Conservation (phyloP, 64 coral and sea anemone species). For the Hydrozoanthus tunicans region DNA sequence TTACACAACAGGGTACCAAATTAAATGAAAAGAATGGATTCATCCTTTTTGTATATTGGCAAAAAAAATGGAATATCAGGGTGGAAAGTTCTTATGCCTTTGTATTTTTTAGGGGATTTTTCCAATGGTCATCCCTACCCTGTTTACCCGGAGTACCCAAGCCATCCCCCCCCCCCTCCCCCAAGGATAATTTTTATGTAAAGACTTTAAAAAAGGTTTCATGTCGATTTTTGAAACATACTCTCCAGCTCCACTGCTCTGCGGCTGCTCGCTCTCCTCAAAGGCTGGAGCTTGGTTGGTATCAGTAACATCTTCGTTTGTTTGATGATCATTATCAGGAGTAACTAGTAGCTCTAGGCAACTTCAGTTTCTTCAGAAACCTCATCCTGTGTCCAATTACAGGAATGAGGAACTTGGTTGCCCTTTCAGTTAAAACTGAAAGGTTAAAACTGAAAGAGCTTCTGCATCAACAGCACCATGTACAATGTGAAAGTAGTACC, state of each 20-base stretch:
- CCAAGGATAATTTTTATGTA: too few relatives aligned
- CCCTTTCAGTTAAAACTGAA: slow-evolving; percentile 29
- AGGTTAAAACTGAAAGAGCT: slow-evolving; percentile 34
- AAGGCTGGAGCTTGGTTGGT: not conserved
- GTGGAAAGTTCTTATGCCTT: too few relatives aligned
- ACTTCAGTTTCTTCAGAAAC: slow-evolving; percentile 51
- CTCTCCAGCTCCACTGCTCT: not conserved
- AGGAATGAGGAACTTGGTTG: slow-evolving; percentile 38
- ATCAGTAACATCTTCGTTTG: not conserved
- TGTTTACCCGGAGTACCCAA: too few relatives aligned
- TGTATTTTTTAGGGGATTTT: too few relatives aligned
- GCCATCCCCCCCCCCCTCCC: too few relatives aligned
- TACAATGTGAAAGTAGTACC: not conserved
- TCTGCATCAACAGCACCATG: slow-evolving; percentile 44
- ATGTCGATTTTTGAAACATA: too few relatives aligned
- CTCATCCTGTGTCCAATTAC: slow-evolving; percentile 61
- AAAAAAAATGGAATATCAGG: too few relatives aligned
- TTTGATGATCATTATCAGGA: not conserved
- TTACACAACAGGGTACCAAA: slow-evolving; percentile 28
- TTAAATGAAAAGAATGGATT: not conserved
- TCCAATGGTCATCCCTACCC: too few relatives aligned
- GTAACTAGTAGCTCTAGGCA: not conserved
- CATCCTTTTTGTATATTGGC: too few relatives aligned
- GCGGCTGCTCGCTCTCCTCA: not conserved
- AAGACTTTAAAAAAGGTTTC: too few relatives aligned